Evolutionary conservation across 2,113 vertebrate genomes (phyloP).

Genomic region (Bufo bufo): DNA sequence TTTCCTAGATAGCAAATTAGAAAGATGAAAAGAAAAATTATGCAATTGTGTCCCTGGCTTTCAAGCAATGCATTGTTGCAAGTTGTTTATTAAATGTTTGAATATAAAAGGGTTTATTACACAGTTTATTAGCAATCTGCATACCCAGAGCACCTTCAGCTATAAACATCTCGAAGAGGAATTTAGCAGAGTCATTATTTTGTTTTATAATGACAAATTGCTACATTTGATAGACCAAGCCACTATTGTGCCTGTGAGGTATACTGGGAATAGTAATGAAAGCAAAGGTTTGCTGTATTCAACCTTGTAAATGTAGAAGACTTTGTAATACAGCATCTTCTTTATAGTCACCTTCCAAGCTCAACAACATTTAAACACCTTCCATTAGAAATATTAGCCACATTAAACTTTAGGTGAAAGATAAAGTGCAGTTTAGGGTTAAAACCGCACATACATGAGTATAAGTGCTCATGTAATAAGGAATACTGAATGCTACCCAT

Average conservation of each 20-base stretch:
- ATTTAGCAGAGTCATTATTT: conserved; percentile 43
- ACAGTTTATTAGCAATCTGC: conserved; percentile 37
- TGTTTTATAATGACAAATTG: conserved; percentile 51
- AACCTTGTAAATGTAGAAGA: background rate
- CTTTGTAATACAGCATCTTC: conserved; percentile 14
- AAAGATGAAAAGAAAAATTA: background rate
- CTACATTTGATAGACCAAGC: conserved; percentile 38
- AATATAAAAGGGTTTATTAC: conserved; percentile 34
- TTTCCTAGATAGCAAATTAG: background rate
- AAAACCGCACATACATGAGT: background rate
- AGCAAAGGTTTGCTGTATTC: background rate
- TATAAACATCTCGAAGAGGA: conserved; percentile 38
- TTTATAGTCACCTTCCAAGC: background rate
- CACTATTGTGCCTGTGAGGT: conserved; percentile 12
- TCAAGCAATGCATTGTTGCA: background rate
- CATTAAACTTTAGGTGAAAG: conserved; percentile 20
- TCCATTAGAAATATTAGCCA: conserved; percentile 4
- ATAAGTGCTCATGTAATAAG: background rate
- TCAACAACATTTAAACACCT: background rate
- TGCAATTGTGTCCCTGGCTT: background rate
- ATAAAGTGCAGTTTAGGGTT: background rate
- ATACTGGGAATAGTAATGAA: conserved; percentile 42
- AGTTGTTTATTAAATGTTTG: conserved; percentile 4
- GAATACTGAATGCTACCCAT: background rate
- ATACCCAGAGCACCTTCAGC: conserved; percentile 42